Conservation (phyloP, 1,140 invertebrate species). For the Lepidurus arcticus region DNA sequence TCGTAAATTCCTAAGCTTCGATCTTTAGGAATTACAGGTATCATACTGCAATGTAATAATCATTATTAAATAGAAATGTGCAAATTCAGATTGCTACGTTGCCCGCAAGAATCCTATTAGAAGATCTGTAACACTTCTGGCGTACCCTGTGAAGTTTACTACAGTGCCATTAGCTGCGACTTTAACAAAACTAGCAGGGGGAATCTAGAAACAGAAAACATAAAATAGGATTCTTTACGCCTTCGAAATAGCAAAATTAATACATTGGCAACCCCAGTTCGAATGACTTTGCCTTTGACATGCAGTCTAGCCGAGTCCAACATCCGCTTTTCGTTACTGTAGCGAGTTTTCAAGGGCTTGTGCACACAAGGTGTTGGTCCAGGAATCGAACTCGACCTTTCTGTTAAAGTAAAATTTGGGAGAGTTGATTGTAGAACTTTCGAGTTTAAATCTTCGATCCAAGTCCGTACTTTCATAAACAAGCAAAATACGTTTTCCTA, state of each 20-base stretch:
- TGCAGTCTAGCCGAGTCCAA: background rate
- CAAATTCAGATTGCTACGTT: background rate
- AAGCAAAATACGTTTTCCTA: background rate
- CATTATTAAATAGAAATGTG: background rate
- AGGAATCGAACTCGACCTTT: background rate
- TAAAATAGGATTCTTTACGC: background rate
- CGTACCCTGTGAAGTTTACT: background rate
- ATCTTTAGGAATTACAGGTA: slow-evolving; percentile 12
- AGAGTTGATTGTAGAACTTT: background rate
- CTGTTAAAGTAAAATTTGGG: background rate
- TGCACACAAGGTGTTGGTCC: background rate
- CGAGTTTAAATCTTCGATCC: background rate
- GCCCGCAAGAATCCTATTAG: background rate
- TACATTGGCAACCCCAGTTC: background rate
- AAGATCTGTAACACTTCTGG: background rate
- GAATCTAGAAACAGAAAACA: background rate
- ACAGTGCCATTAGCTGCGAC: background rate
- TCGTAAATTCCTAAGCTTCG: background rate
- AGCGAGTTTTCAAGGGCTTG: background rate
- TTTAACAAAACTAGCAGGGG: background rate
- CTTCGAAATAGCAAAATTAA: background rate
- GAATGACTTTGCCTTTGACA: background rate
- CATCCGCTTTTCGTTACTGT: background rate
- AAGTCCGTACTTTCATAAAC: background rate
- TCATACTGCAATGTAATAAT: background rate